These are phyloP conservation scores for Mylabris phalerata DNA, from an alignment of 1,140 invertebrate genomes.

Conservation along the genomic window DNA sequence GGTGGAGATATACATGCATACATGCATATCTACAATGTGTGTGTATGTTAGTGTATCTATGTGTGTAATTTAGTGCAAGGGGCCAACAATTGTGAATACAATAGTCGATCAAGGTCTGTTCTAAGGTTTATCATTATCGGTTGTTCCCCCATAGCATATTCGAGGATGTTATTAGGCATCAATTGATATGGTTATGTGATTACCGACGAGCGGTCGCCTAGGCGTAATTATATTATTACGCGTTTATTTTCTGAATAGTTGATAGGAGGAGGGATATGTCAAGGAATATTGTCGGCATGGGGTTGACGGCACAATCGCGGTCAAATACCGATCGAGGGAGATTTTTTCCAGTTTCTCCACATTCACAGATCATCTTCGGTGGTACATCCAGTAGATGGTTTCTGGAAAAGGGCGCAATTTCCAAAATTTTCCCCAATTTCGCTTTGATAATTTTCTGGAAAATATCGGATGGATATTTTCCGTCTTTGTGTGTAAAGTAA, in stretches of 20 bases:
- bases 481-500: neutral
- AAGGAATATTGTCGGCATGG: conserved; percentile 7
- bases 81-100: conserved; percentile 22
- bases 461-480: too few species aligned
- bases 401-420: too few species aligned
- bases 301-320: conserved; percentile 2
- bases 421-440: too few species aligned
- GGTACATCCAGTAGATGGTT: too few species aligned
- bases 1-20: neutral
- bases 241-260: neutral
- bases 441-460: too few species aligned
- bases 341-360: too few species aligned
- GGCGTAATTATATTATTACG: conserved; percentile 38
- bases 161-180: conserved; percentile 40
- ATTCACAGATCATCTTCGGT: too few species aligned
- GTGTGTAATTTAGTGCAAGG: neutral
- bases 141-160: conserved; percentile 5
- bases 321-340: too few species aligned
- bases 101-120: conserved; percentile 28
- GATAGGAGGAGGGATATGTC: conserved; percentile 1
- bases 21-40: conserved; percentile 20
- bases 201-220: conserved; percentile 32
- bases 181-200: conserved; percentile 42
- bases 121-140: conserved; percentile 24
- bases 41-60: conserved; percentile 1